Percentiles rank a stretch among this genome's conserved stretches.
Evolutionary conservation across 2,797 vertebrate genomes (phyloP).

Genomic region (Brachyalestes nurse): DNA sequence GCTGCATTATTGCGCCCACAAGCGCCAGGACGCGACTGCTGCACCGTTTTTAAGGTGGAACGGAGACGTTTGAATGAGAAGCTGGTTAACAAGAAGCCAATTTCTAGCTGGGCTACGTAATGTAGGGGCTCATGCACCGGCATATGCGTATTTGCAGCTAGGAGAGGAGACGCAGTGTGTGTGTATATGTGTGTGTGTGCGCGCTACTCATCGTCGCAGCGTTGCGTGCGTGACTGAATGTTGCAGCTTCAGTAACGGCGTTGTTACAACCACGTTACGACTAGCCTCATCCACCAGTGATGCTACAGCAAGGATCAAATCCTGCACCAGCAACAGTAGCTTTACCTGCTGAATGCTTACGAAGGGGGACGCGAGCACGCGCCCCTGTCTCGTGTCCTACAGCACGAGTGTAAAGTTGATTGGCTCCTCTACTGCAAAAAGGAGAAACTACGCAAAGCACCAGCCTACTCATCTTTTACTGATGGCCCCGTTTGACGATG

Average conservation of each 20-base stretch:
- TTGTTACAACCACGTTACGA: neutral
- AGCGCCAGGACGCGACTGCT: neutral
- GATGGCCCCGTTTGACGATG: no score
- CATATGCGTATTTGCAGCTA: constrained; percentile 19
- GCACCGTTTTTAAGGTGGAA: neutral
- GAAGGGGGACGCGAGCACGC: neutral
- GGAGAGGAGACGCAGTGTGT: neutral
- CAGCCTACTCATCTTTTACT: neutral
- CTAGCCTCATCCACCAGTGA: neutral
- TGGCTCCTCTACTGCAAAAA: neutral
- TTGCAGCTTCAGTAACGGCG: constrained; percentile 18
- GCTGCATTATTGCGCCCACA: no score
- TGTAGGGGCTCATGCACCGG: neutral
- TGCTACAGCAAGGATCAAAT: neutral
- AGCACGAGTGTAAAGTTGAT: constrained; percentile 5
- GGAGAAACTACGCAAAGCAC: neutral
- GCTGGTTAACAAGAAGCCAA: neutral
- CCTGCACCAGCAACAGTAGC: neutral
- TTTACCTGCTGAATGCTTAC: neutral
- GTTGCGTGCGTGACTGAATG: constrained; percentile 31
- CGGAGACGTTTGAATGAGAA: neutral
- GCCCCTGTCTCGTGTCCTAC: neutral
- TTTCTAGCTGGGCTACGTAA: neutral
- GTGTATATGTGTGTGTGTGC: neutral
- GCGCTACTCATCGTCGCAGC: constrained; percentile 2